Evolutionary conservation across 2,888 invertebrate genomes (phyloP).

Genomic region (Caenorhabditis becei): DNA sequence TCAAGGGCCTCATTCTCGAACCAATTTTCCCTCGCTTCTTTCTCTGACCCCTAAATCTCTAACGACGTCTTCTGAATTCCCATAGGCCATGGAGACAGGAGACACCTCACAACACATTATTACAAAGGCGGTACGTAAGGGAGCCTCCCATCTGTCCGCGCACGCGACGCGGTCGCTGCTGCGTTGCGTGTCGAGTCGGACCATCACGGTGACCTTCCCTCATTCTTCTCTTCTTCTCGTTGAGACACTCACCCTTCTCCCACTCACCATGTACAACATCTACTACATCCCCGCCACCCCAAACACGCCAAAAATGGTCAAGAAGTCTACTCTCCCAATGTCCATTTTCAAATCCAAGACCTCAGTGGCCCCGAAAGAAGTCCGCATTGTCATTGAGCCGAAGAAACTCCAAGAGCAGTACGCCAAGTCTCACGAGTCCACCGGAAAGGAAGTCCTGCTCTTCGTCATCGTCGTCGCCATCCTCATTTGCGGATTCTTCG

Average conservation of each 20-base stretch:
- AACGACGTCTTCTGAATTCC: not conserved
- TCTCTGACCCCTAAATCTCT: not conserved
- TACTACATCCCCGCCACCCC: too few relatives aligned
- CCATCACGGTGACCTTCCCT: too few relatives aligned
- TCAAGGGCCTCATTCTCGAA: too few relatives aligned
- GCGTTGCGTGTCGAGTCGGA: too few relatives aligned
- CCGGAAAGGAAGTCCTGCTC: not conserved
- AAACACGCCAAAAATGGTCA: not conserved
- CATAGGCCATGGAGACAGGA: not conserved
- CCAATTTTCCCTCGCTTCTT: too few relatives aligned
- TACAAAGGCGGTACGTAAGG: too few relatives aligned
- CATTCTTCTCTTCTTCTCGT: too few relatives aligned
- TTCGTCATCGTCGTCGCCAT: not conserved
- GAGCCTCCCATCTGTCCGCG: too few relatives aligned
- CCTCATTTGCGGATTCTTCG: conserved; percentile 19
- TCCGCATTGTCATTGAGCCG: not conserved
- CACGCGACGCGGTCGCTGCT: too few relatives aligned
- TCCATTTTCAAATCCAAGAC: not conserved
- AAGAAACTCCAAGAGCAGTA: conserved; percentile 8
- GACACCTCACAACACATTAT: not conserved
- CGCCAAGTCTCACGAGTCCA: conserved; percentile 1
- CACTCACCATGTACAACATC: too few relatives aligned
- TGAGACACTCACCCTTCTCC: too few relatives aligned
- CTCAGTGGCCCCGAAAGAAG: not conserved
- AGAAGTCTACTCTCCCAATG: not conserved